Evolutionary conservation across 2,113 vertebrate species (phyloP), one percentile per base, ranked within the genome.

Genomic region (Bufo bufo): DNA sequence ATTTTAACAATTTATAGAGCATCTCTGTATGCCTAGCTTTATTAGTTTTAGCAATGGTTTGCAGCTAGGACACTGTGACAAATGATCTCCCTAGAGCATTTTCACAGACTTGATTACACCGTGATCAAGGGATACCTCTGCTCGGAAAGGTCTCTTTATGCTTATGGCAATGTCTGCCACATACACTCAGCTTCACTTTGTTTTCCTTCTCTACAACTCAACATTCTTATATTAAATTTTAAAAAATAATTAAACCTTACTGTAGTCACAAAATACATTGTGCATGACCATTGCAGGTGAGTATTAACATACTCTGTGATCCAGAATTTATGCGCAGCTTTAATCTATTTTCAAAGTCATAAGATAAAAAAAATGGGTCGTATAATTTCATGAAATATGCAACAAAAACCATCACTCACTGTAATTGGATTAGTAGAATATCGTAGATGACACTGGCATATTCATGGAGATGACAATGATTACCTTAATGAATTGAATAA

Each of bases 81-180:
- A 89, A 87, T 83, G 74, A 65, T 86, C 85, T 86, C 81, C 33
- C 75, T 65, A 11, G 19, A 66, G 74, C 45, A 20, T 78, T 78
- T 17, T 52, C 52, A 16, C 75, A 78, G 63, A 19, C 47, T 54
- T 69, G 45, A 78, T 79, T 77, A 63, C 75, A 23, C 59, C 65
- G 43, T 79, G 74, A 86, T 63, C 58, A 78, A 77, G 85, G 19
- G 58, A 86, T 65, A 52, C 59, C 47, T 69, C 61, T 79, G 20
- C 58, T 49, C 45, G 50, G 50, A 86, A 86, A 77, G 59, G 74
- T 78, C 85, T 86, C 59, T 56, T 6, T 66, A 79, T 66, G 84
- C 84, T 85, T 72, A 61, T 17, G 84, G 72, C 84, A 58, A 85
- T 74, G 69, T 59, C 83, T 85, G 56, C 74, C 72, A 49, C 54